Evolutionary conservation across 2,888 invertebrate species (phyloP).

Genomic region (Himalopsyche anomala): DNA sequence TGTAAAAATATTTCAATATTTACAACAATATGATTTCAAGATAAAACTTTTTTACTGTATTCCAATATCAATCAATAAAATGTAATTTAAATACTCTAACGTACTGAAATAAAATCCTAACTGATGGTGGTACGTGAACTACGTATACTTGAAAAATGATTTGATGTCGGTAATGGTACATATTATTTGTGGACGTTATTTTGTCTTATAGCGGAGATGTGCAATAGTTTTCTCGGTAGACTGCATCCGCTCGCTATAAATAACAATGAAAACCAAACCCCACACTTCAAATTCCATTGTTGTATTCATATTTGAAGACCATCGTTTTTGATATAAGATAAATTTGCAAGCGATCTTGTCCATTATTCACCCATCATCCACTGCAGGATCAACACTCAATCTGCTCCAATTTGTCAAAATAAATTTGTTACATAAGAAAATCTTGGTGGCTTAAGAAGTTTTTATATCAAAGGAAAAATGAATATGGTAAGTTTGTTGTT

Average conservation of each 20-base stretch:
- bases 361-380: conserved; percentile 46
- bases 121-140: not conserved
- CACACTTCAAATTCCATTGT: conserved; percentile 61
- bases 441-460: not conserved
- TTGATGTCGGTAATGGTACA: not conserved
- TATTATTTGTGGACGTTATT: conserved; percentile 29
- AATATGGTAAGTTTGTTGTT: conserved; percentile 46
- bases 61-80: no score
- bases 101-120: no score
- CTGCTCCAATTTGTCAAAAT: conserved; percentile 42
- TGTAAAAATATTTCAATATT: no score
- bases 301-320: conserved; percentile 57
- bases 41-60: no score
- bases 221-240: conserved; percentile 61
- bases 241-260: conserved; percentile 62
- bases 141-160: not conserved
- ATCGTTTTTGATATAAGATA: conserved; percentile 60
- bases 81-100: no score
- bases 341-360: conserved; percentile 49
- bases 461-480: conserved; percentile 26
- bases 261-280: conserved; percentile 63
- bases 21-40: no score
- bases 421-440: conserved; percentile 9
- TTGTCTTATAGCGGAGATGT: conserved; percentile 57
- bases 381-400: conserved; percentile 5